Evolutionary conservation across 2,888 invertebrate species (phyloP), one percentile per base, ranked within the genome.

Genomic region (Erpobdella octoculata): DNA sequence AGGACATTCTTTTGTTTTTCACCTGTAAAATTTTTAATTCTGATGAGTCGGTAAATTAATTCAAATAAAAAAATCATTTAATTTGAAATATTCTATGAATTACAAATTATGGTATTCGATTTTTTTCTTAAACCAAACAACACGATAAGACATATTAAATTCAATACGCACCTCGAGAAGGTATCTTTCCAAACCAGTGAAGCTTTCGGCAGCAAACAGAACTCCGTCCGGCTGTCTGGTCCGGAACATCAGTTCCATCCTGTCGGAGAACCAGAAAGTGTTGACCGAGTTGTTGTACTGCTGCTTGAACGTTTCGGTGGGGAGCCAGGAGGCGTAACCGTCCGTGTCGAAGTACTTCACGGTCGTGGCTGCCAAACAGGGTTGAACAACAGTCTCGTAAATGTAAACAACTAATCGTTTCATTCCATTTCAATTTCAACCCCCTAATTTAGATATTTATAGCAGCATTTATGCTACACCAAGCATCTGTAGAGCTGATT

Each of bases 141-240:
- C n/a, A 53, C 28, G 8, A 53, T 53, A 8, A 9, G 15, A 53
- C 2, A 53, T 53, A 53, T 25, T 18, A 5, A 53, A 53, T 5
- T 53, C 64, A 59, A 25, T 59, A 76, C 79, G 76, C 76, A 87
- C 87, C 85, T 89, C 89, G 67, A 96, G 85, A 77, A 94, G 93
- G 62, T 93, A 93, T 81, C 93, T 94, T 93, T 80, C 79, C 8
- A 77, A 66, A 15, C 75, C 76, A 4, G 73, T 75, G 73, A 75
- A 77, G 53, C 73, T 74, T 28, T 66, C 48, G 3, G 74, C 92
- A 74, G 93, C 87, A 85, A 96, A 93, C 36, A 97, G 86, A 84
- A 95, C 93, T 0, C 96, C 96, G 79, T 91, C 90, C 73, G 90
- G 90, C 83, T 96, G 93, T 41, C 93, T 87, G 0, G 96, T 95